Percentiles rank a stretch among this genome's conserved stretches.
phyloP scores from a whole-genome alignment of 2,888 invertebrate species.

The Morpho helenor region DNA sequence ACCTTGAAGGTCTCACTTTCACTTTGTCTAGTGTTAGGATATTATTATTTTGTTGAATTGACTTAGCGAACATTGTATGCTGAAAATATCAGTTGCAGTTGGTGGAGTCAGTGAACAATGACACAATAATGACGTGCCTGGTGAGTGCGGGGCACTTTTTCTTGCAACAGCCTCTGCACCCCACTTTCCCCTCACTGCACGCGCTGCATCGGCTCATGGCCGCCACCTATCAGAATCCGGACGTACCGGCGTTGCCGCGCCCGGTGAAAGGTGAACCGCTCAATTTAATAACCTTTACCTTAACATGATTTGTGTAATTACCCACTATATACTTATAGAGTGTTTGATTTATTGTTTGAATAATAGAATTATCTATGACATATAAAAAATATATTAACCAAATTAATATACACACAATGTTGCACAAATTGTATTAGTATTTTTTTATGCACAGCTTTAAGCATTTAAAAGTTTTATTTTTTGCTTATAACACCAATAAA shows the following conservation, averaged over 20 bases:
- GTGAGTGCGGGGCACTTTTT: slow-evolving; percentile 94
- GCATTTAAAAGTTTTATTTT: too few relatives aligned
- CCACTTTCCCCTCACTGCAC: slow-evolving; percentile 91
- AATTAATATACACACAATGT: too few relatives aligned
- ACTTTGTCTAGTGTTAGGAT: too few relatives aligned
- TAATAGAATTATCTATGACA: too few relatives aligned
- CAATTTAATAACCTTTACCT: slow-evolving; percentile 11
- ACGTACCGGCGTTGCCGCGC: slow-evolving; percentile 89
- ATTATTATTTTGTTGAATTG: background rate
- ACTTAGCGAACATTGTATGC: slow-evolving; percentile 23
- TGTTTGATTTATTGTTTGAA: too few relatives aligned
- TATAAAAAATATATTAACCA: too few relatives aligned
- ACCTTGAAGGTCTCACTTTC: slow-evolving; percentile 8
- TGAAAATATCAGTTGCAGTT: slow-evolving; percentile 80
- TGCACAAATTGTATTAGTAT: too few relatives aligned
- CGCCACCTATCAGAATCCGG: slow-evolving; percentile 87
- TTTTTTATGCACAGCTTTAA: too few relatives aligned
- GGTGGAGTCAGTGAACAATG: slow-evolving; percentile 95
- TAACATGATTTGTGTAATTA: slow-evolving; percentile 4
- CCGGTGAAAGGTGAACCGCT: slow-evolving; percentile 83
- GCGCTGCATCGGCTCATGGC: slow-evolving; percentile 90
- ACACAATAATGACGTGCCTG: slow-evolving; percentile 93
- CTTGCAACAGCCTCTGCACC: slow-evolving; percentile 97
- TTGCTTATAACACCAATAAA: too few relatives aligned
- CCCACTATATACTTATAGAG: background rate